Evolutionary conservation across 2,888 invertebrate species (phyloP).

Genomic region (Drosophila pegasa): DNA sequence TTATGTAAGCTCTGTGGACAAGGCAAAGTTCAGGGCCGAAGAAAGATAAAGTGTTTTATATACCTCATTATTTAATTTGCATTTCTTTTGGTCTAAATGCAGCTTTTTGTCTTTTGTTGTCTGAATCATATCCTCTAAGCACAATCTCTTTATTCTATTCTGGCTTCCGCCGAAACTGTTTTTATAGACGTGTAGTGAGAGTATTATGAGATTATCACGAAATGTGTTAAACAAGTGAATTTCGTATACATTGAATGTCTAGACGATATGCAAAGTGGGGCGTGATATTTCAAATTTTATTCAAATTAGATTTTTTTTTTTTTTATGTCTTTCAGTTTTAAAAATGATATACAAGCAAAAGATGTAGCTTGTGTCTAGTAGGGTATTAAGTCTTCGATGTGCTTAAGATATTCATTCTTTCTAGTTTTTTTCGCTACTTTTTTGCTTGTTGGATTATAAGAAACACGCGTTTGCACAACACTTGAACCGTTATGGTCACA

Average conservation of each 20-base stretch:
- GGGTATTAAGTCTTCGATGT: not conserved
- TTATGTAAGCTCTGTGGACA: slow-evolving; percentile 2
- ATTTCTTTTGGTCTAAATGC: slow-evolving; percentile 1
- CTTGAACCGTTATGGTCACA: slow-evolving; percentile 49
- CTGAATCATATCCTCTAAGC: slow-evolving; percentile 49
- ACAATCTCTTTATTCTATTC: slow-evolving; percentile 28
- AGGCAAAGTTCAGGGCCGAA: slow-evolving; percentile 5
- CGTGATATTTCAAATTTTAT: not conserved
- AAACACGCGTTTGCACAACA: slow-evolving; percentile 46
- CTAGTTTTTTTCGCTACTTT: not conserved
- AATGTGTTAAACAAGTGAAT: not conserved
- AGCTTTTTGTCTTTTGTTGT: not conserved
- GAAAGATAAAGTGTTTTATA: not conserved
- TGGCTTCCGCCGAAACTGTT: slow-evolving; percentile 36
- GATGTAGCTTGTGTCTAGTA: not conserved
- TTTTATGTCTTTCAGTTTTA: not conserved
- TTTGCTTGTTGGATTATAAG: slow-evolving; percentile 23
- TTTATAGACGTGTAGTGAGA: not conserved
- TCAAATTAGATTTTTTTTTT: not conserved
- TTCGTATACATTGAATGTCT: not conserved
- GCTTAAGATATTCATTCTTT: not conserved
- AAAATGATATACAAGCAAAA: not conserved
- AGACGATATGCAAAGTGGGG: not conserved
- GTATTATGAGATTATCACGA: not conserved
- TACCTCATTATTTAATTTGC: slow-evolving; percentile 10